Percentiles rank a stretch among this genome's conserved stretches.
These are phyloP conservation scores for Gastracanthus pulcherrimus DNA, from an alignment of 2,888 invertebrate species.

Conservation along the genomic window DNA sequence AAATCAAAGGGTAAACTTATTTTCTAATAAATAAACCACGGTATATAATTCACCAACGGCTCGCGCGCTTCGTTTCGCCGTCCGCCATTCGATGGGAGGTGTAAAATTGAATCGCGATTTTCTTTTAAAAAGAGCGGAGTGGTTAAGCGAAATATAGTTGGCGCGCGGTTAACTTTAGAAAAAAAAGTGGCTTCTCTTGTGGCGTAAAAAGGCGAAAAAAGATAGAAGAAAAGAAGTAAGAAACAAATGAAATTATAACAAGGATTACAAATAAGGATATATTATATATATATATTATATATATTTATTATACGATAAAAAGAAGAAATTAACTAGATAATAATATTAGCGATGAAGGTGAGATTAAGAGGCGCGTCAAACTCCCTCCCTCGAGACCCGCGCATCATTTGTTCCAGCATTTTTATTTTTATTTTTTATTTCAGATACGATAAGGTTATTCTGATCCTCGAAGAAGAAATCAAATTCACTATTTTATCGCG, in stretches of 20 bases:
- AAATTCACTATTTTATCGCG: background rate
- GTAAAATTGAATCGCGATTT: background rate
- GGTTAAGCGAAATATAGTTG: constrained; percentile 46
- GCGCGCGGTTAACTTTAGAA: constrained; percentile 48
- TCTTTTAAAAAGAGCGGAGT: constrained; percentile 38
- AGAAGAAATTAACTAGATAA: constrained; percentile 68
- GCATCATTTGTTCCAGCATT: constrained; percentile 49
- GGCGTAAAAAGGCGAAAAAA: constrained; percentile 28
- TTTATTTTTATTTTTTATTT: constrained; percentile 3
- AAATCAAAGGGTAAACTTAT: constrained; percentile 26
- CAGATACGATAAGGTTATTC: background rate
- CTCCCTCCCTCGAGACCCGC: constrained; percentile 58
- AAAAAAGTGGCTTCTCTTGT: constrained; percentile 63
- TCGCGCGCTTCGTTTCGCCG: constrained; percentile 33
- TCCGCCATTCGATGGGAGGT: constrained; percentile 9
- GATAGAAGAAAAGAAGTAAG: constrained; percentile 51
- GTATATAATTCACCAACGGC: constrained; percentile 21
- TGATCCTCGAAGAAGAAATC: background rate
- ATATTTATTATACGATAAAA: constrained; percentile 73
- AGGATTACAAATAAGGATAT: constrained; percentile 71
- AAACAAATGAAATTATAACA: constrained; percentile 72
- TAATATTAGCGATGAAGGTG: constrained; percentile 63
- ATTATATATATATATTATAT: constrained; percentile 67
- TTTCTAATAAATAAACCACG: background rate
- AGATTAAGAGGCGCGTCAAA: constrained; percentile 65